Evolutionary conservation across 2,113 vertebrate genomes (phyloP).

Genomic region (Tetraodon nigroviridis): DNA sequence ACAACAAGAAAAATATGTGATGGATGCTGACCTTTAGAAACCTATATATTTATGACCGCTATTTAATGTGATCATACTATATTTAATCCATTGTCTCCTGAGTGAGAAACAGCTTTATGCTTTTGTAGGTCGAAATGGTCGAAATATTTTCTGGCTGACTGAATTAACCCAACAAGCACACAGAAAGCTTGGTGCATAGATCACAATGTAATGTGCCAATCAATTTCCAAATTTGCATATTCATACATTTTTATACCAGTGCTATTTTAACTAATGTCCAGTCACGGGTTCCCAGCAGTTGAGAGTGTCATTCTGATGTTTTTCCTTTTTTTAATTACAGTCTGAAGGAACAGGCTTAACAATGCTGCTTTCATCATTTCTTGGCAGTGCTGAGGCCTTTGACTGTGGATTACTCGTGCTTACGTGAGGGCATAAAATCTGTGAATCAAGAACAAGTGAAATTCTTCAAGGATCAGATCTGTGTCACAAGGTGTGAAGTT

Average conservation of each 20-base stretch:
- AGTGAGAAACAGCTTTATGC: conserved; percentile 28
- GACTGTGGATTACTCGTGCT: conserved; percentile 14
- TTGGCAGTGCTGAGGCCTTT: conserved; percentile 17
- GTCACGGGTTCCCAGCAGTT: conserved; percentile 7
- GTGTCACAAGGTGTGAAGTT: too few species aligned
- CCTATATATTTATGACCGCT: conserved; percentile 16
- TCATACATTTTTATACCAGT: conserved; percentile 20
- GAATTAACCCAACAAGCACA: too few species aligned
- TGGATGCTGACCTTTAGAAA: conserved; percentile 27
- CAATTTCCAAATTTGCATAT: conserved; percentile 15
- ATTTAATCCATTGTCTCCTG: conserved; percentile 31
- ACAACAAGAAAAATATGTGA: conserved; percentile 23
- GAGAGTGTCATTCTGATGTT: conserved; percentile 13
- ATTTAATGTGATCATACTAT: conserved; percentile 33
- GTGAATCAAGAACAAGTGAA: not conserved
- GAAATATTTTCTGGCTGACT: not conserved
- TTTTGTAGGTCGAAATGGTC: conserved; percentile 32
- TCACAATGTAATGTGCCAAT: conserved; percentile 42
- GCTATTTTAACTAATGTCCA: conserved; percentile 17
- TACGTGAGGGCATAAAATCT: conserved; percentile 1
- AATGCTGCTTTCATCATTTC: conserved; percentile 18
- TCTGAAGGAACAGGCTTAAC: conserved; percentile 23
- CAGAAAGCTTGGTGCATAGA: not conserved
- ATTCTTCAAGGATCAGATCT: too few species aligned
- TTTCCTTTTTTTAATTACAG: too few species aligned